Base-by-base conservation (phyloP, 2,797 vertebrate genomes). In the Phoeniculus purpureus region DNA sequence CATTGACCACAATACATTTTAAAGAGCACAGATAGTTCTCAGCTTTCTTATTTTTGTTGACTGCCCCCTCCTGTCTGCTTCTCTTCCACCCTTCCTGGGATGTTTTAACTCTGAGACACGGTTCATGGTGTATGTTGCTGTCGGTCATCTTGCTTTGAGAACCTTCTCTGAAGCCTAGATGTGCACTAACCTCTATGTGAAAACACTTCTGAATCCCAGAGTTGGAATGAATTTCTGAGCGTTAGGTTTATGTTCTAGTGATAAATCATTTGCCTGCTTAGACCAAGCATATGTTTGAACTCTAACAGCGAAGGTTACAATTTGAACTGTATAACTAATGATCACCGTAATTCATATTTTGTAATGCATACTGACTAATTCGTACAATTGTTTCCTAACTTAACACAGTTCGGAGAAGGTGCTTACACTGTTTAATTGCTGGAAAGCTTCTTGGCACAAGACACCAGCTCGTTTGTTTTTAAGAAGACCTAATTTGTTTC, bases 31-130 rank as follows among this genome's bases (percentile, higher is more conserved):
- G 65, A 10, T 4, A 70, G 37, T 71, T 91, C 47, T 77, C 20
- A 81, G 32, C 51, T 90, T 76, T 9, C 37, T 67, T 73, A 3
- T 29, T 87, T 88, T 90, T 72, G 61, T 83, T 76, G 34, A 62
- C 77, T 84, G 83, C 54, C 73, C 45, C 54, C 31, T 91, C 54
- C 88, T 92, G 54, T 74, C 81, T 93, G 55, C 55, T 92, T 90
- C 48, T 82, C 43, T 80, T 83, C 48, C 17, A 20, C 54, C 45
- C 79, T 64, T 90, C 54, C 52, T 74, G 67, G 68, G 75, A 77
- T 87, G 40, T 59, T 87, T 66, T 61, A 76, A 56, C 65, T 73
- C 71, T 75, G 70, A 77, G 61, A 64, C 19, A 7, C 5, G 3
- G 37, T 65, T 71, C 73, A 54, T 77, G 32, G 22, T 59, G 7